These are phyloP conservation scores for Chelonia mydas DNA, from an alignment of 2,797 vertebrate genomes.

Conservation along the genomic window DNA sequence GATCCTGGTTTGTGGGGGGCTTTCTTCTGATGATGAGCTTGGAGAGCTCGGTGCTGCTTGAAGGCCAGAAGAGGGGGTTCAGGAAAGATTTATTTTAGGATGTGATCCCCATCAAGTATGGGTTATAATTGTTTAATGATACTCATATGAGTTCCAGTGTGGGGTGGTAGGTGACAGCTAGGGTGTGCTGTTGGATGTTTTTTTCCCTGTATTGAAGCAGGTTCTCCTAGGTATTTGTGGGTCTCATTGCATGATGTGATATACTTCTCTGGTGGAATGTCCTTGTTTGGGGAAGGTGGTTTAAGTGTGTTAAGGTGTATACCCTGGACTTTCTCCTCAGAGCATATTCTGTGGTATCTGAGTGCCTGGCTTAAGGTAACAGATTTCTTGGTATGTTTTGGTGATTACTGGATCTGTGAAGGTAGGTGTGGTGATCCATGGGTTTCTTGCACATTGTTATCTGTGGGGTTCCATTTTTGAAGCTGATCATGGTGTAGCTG, in stretches of 20 bases:
- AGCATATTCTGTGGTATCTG: not conserved
- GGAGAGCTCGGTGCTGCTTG: not conserved
- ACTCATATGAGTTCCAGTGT: not conserved
- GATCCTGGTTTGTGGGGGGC: not conserved
- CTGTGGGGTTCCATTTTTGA: not conserved
- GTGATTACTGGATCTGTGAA: not conserved
- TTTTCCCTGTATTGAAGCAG: not conserved
- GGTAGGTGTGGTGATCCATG: not conserved
- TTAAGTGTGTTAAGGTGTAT: not conserved
- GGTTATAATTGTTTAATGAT: not conserved
- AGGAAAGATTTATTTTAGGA: not conserved
- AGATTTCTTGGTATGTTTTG: not conserved
- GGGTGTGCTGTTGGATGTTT: not conserved
- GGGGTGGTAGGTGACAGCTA: not conserved
- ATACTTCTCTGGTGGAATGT: not conserved
- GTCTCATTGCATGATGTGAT: not conserved
- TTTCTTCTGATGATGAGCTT: not conserved
- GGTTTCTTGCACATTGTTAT: not conserved
- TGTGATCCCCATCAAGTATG: not conserved
- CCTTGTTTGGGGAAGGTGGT: not conserved
- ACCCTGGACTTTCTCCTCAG: not conserved
- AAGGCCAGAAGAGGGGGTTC: not conserved
- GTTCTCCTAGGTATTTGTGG: not conserved
- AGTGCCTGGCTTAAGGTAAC: not conserved
- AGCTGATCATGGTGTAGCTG: not conserved